Percentiles rank a stretch among this genome's conserved stretches.
These are phyloP conservation scores for Spondyliosoma cantharus DNA, from an alignment of 2,797 vertebrate species.

Conservation along the genomic window DNA sequence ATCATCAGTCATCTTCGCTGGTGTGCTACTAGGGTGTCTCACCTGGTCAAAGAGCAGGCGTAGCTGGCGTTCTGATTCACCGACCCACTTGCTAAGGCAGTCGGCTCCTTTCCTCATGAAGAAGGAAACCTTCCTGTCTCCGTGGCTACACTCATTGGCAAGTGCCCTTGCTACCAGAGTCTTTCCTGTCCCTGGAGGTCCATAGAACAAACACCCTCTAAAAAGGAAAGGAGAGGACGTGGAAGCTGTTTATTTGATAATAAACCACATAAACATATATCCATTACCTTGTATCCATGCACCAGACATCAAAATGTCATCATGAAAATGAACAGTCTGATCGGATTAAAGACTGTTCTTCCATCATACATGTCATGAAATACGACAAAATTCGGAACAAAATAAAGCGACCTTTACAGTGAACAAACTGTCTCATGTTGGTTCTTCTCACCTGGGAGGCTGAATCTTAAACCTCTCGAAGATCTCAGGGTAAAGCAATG, in stretches of 20 bases:
- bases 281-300: neutral
- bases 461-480: conserved; percentile 99
- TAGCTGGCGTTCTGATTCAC: conserved; percentile 98
- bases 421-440: neutral
- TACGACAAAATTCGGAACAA: neutral
- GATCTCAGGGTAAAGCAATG: conserved; percentile 96
- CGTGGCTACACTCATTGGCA: conserved; percentile 98
- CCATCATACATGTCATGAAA: conserved; percentile 7
- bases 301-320: neutral
- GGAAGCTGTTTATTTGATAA: neutral
- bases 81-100: conserved; percentile 99
- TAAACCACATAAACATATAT: too few relatives aligned
- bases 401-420: neutral
- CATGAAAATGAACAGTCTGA: neutral
- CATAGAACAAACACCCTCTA: conserved; percentile 99
- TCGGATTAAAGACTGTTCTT: neutral
- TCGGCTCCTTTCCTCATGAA: conserved; percentile 99
- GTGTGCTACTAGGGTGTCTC: conserved; percentile 46
- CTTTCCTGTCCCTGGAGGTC: conserved; percentile 98
- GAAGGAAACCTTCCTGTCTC: conserved; percentile 97
- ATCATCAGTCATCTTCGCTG: neutral
- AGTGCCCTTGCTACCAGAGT: conserved; percentile 97
- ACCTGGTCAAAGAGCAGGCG: conserved; percentile 99
- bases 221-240: conserved; percentile 15
- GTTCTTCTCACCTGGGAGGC: conserved; percentile 90